phyloP scores from a whole-genome alignment of 2,888 invertebrate species.

The Palloptera scutellata region DNA sequence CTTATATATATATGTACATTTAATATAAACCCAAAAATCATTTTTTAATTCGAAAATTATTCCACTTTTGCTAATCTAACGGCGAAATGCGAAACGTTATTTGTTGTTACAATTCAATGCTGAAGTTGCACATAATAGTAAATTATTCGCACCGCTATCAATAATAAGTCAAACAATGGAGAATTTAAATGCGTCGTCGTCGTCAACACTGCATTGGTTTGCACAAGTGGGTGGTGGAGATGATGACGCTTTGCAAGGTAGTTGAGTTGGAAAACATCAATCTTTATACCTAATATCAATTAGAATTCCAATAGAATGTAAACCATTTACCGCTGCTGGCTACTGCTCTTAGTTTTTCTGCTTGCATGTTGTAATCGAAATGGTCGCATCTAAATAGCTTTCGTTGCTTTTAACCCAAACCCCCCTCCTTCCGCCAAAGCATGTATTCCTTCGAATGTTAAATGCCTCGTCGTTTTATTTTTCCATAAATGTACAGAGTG shows the following conservation, averaged over 20 bases:
- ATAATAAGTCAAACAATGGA: constrained; percentile 38
- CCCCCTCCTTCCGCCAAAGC: too few species aligned
- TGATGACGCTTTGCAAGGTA: constrained; percentile 56
- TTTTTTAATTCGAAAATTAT: constrained; percentile 8
- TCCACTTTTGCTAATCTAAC: neutral
- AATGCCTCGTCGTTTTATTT: too few species aligned
- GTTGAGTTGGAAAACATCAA: constrained; percentile 22
- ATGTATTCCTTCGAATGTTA: too few species aligned
- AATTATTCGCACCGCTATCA: constrained; percentile 34
- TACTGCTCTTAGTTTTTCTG: too few species aligned
- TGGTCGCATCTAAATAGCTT: too few species aligned
- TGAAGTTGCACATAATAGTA: constrained; percentile 19
- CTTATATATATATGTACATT: too few species aligned
- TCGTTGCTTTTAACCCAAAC: too few species aligned
- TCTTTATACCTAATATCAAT: too few species aligned
- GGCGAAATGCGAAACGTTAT: neutral
- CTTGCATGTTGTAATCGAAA: too few species aligned
- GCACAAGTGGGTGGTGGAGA: constrained; percentile 59
- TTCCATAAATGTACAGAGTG: too few species aligned
- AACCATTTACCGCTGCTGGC: too few species aligned
- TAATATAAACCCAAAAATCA: neutral
- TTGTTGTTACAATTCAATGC: neutral
- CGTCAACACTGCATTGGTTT: constrained; percentile 61
- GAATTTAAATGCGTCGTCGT: constrained; percentile 36
- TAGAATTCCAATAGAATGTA: too few species aligned